Evolutionary conservation across 2,797 vertebrate genomes (phyloP), one percentile per base, ranked within the genome.

Genomic region (Gymnocypris eckloni): DNA sequence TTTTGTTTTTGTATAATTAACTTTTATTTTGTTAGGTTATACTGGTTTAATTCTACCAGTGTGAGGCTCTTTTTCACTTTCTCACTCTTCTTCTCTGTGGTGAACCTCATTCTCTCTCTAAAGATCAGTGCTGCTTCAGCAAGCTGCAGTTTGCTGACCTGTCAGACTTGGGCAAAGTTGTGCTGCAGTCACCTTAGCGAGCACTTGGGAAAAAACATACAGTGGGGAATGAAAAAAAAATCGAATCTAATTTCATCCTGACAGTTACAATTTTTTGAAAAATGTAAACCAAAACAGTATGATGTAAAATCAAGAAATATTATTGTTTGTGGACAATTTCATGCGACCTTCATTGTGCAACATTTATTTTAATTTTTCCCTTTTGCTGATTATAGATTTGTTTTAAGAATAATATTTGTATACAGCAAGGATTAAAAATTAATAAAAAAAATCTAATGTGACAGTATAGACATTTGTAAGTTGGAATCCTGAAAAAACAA

Each of bases 41-140:
- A 41, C 33, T 20, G 39, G 9, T 56, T 39, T 75, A 64, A 56
- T n/a, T 56, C 12, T 28, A 28, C 45, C 43, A 4, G 22, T 73
- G 9, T 56, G 20, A n/a, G 56, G 18, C 28, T 43, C 20, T 67
- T 64, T 72, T 43, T 66, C 52, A 59, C 25, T 45, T 70, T 50
- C 66, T 56, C 41, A 15, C 43, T 80, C 69, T 76, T 72, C 45
- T 33, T 73, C n/a, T 43, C n/a, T 52, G 39, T 43, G 37, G 79
- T 83, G 79, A 28, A 83, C 64, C 64, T 67, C 13, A 16, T 67
- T 37, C 1, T 67, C 64, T 67, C 64, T 67, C 7, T 67, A 67
- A 67, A 37, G 90, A 83, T 91, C 92, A 92, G 89, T 92, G 94
- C 93, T 94, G 93, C 91, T 94, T 95, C 93, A 94, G 94, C 94